These are phyloP conservation scores for Drosophila yooni DNA, from an alignment of 2,888 invertebrate genomes.

Conservation along the genomic window DNA sequence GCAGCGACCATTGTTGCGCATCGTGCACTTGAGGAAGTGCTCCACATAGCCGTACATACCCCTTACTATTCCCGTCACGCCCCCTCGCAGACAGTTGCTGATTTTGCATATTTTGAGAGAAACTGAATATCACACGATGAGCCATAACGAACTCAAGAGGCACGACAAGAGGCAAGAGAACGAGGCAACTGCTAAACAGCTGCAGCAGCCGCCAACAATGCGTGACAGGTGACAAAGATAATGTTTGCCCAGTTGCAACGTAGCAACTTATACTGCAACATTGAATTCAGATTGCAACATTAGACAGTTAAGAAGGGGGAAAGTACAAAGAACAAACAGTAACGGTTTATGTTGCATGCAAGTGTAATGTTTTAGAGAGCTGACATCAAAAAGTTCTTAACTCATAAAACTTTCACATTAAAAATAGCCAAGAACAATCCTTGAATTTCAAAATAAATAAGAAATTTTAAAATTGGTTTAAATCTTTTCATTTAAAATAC, in stretches of 20 bases:
- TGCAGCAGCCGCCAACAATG: conserved; percentile 1
- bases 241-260: conserved; percentile 11
- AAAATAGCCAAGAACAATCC: not conserved
- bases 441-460: not conserved
- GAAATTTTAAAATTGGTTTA: not conserved
- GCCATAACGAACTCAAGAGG: conserved; percentile 49
- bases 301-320: not conserved
- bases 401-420: not conserved
- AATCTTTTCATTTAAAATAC: not conserved
- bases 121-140: conserved; percentile 72
- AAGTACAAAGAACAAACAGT: not conserved
- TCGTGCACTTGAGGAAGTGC: conserved; percentile 76
- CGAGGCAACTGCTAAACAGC: not conserved
- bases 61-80: not conserved
- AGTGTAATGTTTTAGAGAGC: not conserved
- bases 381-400: not conserved
- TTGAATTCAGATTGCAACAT: not conserved
- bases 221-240: conserved; percentile 26
- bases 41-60: conserved; percentile 64
- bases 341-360: not conserved
- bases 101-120: conserved; percentile 70
- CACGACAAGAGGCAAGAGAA: conserved; percentile 63
- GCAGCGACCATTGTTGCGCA: conserved; percentile 72
- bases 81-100: conserved; percentile 23
- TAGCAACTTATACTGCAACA: not conserved